Percentiles rank a stretch among this genome's conserved stretches.
Conservation (phyloP, 2,113 vertebrate species). For the Xenus cinereus region DNA sequence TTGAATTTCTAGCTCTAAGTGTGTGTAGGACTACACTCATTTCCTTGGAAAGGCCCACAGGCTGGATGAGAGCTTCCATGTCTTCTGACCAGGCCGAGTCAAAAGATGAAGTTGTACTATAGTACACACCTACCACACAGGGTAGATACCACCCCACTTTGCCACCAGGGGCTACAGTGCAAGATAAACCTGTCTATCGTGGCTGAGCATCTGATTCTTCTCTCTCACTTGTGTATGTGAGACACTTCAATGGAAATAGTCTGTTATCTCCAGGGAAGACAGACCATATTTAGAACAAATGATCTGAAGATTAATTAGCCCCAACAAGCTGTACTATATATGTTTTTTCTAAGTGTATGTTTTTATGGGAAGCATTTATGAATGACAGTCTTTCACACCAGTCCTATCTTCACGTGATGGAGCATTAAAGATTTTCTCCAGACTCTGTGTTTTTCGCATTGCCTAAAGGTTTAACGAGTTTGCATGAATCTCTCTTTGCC, state of each 20-base stretch:
- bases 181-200: neutral
- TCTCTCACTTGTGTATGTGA: neutral
- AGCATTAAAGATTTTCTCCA: neutral
- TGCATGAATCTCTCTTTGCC: conserved; percentile 2
- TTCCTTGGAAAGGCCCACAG: neutral
- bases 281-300: neutral
- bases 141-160: neutral
- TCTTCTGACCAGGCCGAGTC: neutral
- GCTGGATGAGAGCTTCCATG: neutral
- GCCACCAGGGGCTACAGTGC: neutral
- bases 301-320: neutral
- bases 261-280: neutral
- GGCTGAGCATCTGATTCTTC: neutral
- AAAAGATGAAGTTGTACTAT: neutral
- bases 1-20: neutral
- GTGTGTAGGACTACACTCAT: neutral
- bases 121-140: neutral
- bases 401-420: neutral
- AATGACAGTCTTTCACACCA: neutral
- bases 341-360: neutral
- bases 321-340: neutral
- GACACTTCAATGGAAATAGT: neutral
- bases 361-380: neutral
- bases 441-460: neutral
- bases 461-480: conserved; percentile 8